These are phyloP conservation scores for Platycnemis pennipes DNA, from an alignment of 2,888 invertebrate genomes.

Conservation along the genomic window DNA sequence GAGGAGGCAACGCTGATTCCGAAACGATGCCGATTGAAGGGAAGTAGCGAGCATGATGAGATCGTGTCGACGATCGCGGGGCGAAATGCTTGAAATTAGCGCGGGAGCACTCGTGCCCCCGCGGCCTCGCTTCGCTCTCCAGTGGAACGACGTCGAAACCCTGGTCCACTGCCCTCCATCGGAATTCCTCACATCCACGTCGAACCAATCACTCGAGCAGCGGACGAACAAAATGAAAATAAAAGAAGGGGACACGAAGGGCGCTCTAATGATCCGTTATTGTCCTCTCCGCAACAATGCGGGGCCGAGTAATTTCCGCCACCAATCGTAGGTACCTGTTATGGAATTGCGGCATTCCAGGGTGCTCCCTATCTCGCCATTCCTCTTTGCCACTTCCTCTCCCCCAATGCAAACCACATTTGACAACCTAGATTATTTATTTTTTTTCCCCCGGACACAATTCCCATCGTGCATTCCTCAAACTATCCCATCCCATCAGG, in stretches of 20 bases:
- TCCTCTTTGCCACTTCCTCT: not conserved
- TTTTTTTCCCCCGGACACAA: too few species aligned
- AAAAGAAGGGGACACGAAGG: too few species aligned
- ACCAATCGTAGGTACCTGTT: too few species aligned
- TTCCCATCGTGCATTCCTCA: too few species aligned
- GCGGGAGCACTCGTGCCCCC: not conserved
- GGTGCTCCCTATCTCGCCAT: not conserved
- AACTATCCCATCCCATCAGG: too few species aligned
- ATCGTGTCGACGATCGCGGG: not conserved
- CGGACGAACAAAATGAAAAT: too few species aligned
- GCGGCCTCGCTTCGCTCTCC: not conserved
- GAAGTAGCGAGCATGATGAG: not conserved
- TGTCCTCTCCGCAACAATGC: not conserved
- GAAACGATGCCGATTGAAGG: not conserved
- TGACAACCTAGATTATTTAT: too few species aligned
- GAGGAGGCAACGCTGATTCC: not conserved
- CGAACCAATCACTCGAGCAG: too few species aligned
- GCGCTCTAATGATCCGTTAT: not conserved
- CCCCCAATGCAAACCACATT: too few species aligned
- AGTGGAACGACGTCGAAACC: too few species aligned
- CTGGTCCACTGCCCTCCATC: too few species aligned
- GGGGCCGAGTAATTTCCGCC: constrained; percentile 3
- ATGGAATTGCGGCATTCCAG: not conserved
- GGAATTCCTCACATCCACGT: too few species aligned
- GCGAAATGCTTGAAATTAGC: not conserved